A percentile compares a stretch with the other conserved stretches of the same genome.
These are phyloP conservation scores for Rhinolophus sinicus DNA, from an alignment of 2,113 vertebrate genomes.

Conservation along the genomic window DNA sequence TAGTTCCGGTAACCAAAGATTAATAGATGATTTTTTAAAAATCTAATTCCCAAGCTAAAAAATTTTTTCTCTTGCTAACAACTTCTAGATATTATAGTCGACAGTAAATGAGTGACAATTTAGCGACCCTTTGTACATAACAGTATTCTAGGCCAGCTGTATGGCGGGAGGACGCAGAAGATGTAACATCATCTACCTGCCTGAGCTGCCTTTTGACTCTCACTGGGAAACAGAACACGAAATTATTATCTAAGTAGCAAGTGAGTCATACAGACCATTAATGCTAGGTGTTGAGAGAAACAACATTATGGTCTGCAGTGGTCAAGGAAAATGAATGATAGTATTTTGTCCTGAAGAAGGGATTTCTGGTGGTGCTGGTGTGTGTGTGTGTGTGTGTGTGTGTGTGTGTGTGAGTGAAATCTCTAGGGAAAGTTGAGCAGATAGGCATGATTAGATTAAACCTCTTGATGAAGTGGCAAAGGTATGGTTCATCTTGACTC, in stretches of 20 bases:
- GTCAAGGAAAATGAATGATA: background rate
- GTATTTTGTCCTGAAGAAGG: background rate
- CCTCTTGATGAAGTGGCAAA: background rate
- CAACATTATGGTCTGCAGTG: background rate
- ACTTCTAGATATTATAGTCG: background rate
- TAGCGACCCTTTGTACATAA: background rate
- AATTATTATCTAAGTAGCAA: background rate
- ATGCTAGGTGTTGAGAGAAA: background rate
- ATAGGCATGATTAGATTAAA: background rate
- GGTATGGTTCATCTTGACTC: background rate
- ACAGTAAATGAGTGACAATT: background rate
- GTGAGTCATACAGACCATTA: background rate
- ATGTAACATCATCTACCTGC: background rate
- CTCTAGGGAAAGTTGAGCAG: background rate
- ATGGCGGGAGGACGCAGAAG: background rate
- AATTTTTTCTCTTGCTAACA: background rate
- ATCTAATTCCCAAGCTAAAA: background rate
- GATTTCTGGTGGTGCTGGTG: background rate
- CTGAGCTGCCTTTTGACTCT: background rate
- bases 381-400: background rate
- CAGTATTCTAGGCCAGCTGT: background rate
- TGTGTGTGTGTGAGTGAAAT: background rate
- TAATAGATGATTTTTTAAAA: background rate
- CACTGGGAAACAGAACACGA: background rate
- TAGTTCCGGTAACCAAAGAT: background rate